Conservation (phyloP, 1,140 invertebrate species). For the Orchestia grillus region DNA sequence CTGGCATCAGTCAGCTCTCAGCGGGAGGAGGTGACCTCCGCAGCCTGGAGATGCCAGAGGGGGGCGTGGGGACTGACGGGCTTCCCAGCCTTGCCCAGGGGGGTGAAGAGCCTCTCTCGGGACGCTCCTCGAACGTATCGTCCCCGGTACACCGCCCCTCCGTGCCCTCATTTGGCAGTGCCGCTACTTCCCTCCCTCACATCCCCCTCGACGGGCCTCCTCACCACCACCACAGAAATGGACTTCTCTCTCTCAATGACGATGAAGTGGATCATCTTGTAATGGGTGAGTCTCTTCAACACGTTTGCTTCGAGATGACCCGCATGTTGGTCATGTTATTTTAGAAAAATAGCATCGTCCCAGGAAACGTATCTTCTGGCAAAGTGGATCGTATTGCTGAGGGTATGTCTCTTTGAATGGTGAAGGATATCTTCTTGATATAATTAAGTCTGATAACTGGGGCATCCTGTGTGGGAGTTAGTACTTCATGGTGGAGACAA, state of each 20-base stretch:
- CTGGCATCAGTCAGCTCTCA: constrained; percentile 88
- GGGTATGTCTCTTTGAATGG: too few species aligned
- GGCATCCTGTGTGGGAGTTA: too few species aligned
- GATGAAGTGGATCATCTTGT: constrained; percentile 63
- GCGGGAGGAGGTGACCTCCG: constrained; percentile 71
- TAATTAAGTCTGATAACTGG: too few species aligned
- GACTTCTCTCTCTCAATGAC: constrained; percentile 66
- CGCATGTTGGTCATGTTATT: too few species aligned
- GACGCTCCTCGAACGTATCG: constrained; percentile 66
- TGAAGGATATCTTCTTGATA: too few species aligned
- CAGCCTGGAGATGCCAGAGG: constrained; percentile 75
- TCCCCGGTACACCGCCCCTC: constrained; percentile 66
- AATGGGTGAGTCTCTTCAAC: constrained; percentile 59
- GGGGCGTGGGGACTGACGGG: constrained; percentile 70
- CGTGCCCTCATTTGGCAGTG: constrained; percentile 17
- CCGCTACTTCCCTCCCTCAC: constrained; percentile 58
- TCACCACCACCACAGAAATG: constrained; percentile 61
- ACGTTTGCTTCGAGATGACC: too few species aligned
- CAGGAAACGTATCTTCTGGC: too few species aligned
- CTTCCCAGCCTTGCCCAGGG: background rate
- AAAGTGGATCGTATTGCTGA: too few species aligned
- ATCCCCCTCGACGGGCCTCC: constrained; percentile 58
- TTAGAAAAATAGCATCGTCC: too few species aligned
- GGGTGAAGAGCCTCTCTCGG: constrained; percentile 57
- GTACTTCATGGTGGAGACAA: too few species aligned